phyloP scores from a whole-genome alignment of 2,113 vertebrate genomes.

The Propithecus coquereli region DNA sequence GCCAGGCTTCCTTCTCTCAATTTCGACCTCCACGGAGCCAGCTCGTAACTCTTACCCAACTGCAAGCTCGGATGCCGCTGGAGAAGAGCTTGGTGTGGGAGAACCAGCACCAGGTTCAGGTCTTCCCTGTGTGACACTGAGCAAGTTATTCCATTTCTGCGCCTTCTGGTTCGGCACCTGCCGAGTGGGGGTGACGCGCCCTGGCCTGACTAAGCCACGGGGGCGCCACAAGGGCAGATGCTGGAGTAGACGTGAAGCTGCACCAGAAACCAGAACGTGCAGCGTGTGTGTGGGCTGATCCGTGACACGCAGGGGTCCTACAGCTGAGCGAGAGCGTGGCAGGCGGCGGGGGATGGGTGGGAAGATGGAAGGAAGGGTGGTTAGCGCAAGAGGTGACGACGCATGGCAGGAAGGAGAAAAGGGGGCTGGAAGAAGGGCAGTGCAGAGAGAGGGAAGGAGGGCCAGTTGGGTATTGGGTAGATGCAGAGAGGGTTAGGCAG shows the following conservation, averaged over 20 bases:
- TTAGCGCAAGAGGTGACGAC: not conserved
- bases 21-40: not conserved
- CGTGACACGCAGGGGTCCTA: not conserved
- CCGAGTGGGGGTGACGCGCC: not conserved
- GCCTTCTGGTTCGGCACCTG: not conserved
- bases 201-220: accelerated
- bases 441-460: not conserved
- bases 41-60: not conserved
- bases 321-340: not conserved
- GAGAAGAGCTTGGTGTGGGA: not conserved
- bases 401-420: no score
- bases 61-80: not conserved
- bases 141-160: not conserved
- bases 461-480: not conserved
- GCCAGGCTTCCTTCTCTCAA: no score
- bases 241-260: not conserved
- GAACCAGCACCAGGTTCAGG: not conserved
- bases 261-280: not conserved
- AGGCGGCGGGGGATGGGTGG: not conserved
- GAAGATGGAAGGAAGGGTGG: not conserved
- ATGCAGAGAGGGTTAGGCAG: not conserved
- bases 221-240: not conserved
- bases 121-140: not conserved
- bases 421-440: not conserved
- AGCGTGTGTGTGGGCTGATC: not conserved